Percentiles rank a stretch among this genome's conserved stretches.
Evolutionary conservation across 2,797 vertebrate genomes (phyloP).

Genomic region (Emys orbicularis): DNA sequence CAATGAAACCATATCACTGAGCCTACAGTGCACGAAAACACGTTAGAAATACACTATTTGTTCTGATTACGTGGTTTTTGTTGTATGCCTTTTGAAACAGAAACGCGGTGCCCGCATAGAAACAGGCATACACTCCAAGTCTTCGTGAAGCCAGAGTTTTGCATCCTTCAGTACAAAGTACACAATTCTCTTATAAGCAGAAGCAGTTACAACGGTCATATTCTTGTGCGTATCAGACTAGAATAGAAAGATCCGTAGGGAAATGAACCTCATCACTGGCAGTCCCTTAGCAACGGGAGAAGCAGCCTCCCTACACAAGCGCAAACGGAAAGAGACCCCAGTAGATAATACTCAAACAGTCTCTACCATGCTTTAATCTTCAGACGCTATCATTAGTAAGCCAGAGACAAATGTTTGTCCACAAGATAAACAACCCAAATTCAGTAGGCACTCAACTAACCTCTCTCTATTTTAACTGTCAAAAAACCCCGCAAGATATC

Average conservation of each 20-base stretch:
- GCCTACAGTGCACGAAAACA: neutral
- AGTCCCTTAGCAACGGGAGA: slow-evolving; percentile 1
- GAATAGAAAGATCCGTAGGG: neutral
- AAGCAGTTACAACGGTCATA: neutral
- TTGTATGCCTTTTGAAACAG: neutral
- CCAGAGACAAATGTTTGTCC: slow-evolving; percentile 60
- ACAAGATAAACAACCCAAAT: slow-evolving; percentile 67
- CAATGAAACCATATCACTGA: neutral
- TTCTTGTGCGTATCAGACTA: neutral
- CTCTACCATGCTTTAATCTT: slow-evolving; percentile 64
- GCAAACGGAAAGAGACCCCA: slow-evolving; percentile 1
- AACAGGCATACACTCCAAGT: neutral
- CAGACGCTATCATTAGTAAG: slow-evolving; percentile 66
- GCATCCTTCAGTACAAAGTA: accelerated
- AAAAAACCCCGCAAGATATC: neutral
- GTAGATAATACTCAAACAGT: slow-evolving; percentile 49
- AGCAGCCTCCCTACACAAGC: slow-evolving; percentile 23
- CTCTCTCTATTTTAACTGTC: slow-evolving; percentile 8
- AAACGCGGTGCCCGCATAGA: neutral
- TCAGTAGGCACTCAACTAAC: slow-evolving; percentile 52
- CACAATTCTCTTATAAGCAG: neutral
- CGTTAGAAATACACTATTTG: neutral
- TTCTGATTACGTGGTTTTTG: neutral
- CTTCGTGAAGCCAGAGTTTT: neutral
- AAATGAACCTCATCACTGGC: slow-evolving; percentile 12